A percentile compares a stretch with the other conserved stretches of the same genome.
Conservation (phyloP, 2,113 vertebrate genomes). For the Daboia siamensis region DNA sequence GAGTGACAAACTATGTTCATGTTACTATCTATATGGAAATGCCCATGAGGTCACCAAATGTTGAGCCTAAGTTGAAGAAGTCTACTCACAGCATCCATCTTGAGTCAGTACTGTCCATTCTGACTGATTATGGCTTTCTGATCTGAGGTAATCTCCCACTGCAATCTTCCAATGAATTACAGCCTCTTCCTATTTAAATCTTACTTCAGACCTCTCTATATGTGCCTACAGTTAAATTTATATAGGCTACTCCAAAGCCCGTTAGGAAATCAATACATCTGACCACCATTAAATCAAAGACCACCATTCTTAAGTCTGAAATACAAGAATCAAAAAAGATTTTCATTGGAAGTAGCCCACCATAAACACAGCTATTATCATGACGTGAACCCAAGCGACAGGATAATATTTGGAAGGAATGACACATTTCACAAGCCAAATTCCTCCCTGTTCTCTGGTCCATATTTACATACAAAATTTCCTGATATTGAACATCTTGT, state of each 20-base stretch:
- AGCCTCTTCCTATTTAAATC: not conserved
- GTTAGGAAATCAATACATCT: not conserved
- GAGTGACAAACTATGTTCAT: not conserved
- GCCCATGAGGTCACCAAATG: not conserved
- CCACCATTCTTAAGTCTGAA: not conserved
- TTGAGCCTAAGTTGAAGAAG: not conserved
- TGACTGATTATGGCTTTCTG: not conserved
- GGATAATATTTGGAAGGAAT: not conserved
- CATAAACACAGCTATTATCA: not conserved
- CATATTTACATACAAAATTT: not conserved
- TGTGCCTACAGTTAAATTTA: not conserved
- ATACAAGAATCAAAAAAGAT: not conserved
- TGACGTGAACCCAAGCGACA: not conserved
- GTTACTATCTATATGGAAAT: not conserved
- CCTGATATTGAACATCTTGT: not conserved
- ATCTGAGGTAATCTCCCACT: not conserved
- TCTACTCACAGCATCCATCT: not conserved
- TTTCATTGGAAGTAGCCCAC: not conserved
- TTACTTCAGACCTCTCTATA: not conserved
- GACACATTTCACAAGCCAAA: not conserved
- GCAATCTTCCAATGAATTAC: not conserved
- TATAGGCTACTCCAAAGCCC: not conserved
- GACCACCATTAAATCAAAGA: not conserved
- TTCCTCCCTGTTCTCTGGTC: not conserved
- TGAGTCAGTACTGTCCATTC: no score